phyloP scores from a whole-genome alignment of 2,797 vertebrate genomes.

The Rhadinocentrus ornatus region DNA sequence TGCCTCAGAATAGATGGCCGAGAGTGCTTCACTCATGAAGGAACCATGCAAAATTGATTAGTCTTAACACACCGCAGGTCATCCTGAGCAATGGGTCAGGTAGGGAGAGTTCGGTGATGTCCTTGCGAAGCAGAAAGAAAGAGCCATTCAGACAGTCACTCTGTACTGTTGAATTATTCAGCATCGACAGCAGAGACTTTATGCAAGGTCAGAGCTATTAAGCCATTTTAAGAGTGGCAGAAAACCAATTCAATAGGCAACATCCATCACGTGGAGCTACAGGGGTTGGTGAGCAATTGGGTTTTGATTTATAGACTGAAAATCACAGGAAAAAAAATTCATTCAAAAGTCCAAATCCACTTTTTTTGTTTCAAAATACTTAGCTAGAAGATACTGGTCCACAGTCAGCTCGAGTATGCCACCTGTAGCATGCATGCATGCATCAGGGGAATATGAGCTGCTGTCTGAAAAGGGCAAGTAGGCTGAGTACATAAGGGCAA shows the following conservation, averaged over 20 bases:
- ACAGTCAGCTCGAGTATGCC: conserved; percentile 20
- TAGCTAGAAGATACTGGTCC: not conserved
- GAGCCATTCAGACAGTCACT: conserved; percentile 56
- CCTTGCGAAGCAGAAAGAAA: conserved; percentile 39
- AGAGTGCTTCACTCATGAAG: conserved; percentile 39
- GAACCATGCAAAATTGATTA: conserved; percentile 70
- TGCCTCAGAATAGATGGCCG: conserved; percentile 42
- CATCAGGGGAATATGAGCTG: conserved; percentile 40
- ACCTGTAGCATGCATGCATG: conserved; percentile 44
- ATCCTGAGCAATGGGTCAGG: conserved; percentile 40
- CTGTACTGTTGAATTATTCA: conserved; percentile 69
- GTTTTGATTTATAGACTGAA: conserved; percentile 22
- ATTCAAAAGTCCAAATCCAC: not conserved
- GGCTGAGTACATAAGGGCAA: not conserved
- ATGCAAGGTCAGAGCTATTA: conserved; percentile 59
- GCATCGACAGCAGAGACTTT: conserved; percentile 33
- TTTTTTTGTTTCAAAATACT: not conserved
- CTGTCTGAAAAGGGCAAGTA: not conserved
- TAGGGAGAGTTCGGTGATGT: conserved; percentile 43
- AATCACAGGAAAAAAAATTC: not conserved
- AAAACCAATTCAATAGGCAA: conserved; percentile 19
- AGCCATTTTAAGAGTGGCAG: conserved; percentile 21
- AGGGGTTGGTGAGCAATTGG: not conserved
- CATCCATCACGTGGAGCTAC: conserved; percentile 27
- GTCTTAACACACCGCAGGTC: conserved; percentile 38